Percentiles rank a stretch among this genome's conserved stretches.
Conservation (phyloP, 2,888 invertebrate species). For the Drosophila multiciliata region DNA sequence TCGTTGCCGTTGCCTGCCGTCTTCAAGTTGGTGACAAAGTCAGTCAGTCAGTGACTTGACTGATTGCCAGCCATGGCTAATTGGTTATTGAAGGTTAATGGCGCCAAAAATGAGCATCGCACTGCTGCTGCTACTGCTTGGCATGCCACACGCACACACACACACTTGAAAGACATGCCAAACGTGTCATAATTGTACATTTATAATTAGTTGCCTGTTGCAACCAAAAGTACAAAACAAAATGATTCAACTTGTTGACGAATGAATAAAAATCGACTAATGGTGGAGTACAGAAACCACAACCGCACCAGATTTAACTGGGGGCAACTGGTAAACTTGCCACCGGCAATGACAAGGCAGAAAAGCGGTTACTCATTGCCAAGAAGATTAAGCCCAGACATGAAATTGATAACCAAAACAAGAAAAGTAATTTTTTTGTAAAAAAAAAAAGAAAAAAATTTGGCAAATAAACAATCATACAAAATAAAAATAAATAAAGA, state of each 20-base stretch:
- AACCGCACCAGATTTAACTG: conserved; percentile 39
- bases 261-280: conserved; percentile 24
- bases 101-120: conserved; percentile 66
- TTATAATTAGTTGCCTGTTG: conserved; percentile 55
- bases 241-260: neutral
- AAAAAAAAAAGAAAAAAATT: neutral
- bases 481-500: neutral
- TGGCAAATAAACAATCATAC: neutral
- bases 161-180: neutral
- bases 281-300: conserved; percentile 27
- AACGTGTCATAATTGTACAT: conserved; percentile 58
- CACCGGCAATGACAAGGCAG: conserved; percentile 48
- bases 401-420: conserved; percentile 59
- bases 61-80: conserved; percentile 68
- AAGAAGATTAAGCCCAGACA: conserved; percentile 44
- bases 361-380: conserved; percentile 54
- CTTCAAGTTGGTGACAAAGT: conserved; percentile 53
- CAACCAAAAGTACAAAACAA: conserved; percentile 11
- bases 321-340: conserved; percentile 20
- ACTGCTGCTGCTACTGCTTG: conserved; percentile 16
- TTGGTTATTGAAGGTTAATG: conserved; percentile 80
- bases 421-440: conserved; percentile 20
- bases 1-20: conserved; percentile 35
- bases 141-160: conserved; percentile 30
- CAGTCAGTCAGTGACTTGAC: conserved; percentile 66